Evolutionary conservation across 2,113 vertebrate species (phyloP), one percentile per base, ranked within the genome.

Genomic region (Xenus cinereus): DNA sequence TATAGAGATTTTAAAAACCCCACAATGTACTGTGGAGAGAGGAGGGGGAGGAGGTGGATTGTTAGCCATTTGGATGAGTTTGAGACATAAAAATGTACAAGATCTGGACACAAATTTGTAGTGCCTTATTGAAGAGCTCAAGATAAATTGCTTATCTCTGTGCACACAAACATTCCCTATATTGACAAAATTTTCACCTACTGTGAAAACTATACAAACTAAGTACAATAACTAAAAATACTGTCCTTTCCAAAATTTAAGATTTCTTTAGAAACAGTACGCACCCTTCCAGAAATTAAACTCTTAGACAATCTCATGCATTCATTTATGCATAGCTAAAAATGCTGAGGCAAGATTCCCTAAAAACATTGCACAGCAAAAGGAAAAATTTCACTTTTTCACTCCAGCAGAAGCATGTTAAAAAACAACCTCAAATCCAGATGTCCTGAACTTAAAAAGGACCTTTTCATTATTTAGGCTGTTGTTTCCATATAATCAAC

Each of bases 1-100:
- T 7, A 4, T 37, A 67, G 18, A n/a, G 4, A 59, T 54, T 56
- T 54, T 2, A 4, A 1, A 24, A 68, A 2, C 8, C 4, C 7
- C 24, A 41, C 41, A 18, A 15, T 13, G 2, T 53, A 23, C 27
- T 75, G 6, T 46, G 4, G 17, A 48, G n/a, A 59, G 12, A 69
- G 13, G 3, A 57, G 7, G 4, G 9, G 7, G 26, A 76, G 9
- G 10, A 63, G 9, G 3, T 51, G 39, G 33, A 51, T 59, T 39
- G n/a, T 46, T 89, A 74, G 32, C 2, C 6, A 71, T 59, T 84
- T 74, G 26, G 17, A 32, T 37, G 48, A 7, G 20, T 37, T 50
- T 68, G 30, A 78, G n/a, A 81, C 6, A 74, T 15, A 37, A 63
- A 84, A 84, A 82, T 33, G 3, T 63, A 12, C 17, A 67, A 91